Evolutionary conservation across 2,113 vertebrate genomes (phyloP).

Genomic region (Perca schrenkii): DNA sequence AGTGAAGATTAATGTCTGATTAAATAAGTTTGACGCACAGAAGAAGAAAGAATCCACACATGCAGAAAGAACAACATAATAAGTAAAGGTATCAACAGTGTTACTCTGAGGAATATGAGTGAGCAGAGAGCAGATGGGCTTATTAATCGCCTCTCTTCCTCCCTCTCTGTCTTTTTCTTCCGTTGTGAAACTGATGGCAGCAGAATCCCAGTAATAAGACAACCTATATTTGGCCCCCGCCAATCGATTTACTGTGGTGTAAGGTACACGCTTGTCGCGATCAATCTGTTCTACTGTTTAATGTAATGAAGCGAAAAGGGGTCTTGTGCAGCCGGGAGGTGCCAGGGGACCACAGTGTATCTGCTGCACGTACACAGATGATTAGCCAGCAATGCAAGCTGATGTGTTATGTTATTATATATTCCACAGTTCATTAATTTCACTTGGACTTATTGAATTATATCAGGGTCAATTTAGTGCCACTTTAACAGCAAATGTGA

Average conservation of each 20-base stretch:
- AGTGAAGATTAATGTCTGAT: slow-evolving; percentile 31
- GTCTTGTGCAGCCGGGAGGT: slow-evolving; percentile 10
- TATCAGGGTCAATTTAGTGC: slow-evolving; percentile 1
- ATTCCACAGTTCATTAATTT: background rate
- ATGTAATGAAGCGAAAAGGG: slow-evolving; percentile 1
- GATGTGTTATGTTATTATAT: background rate
- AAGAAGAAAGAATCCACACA: slow-evolving; percentile 13
- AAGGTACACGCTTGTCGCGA: slow-evolving; percentile 21
- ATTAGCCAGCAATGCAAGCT: slow-evolving; percentile 15
- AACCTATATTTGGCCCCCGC: slow-evolving; percentile 41
- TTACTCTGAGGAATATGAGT: slow-evolving; percentile 50
- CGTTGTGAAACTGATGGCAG: slow-evolving; percentile 20
- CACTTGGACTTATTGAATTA: background rate
- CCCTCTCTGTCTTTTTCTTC: slow-evolving; percentile 1
- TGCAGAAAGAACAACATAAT: slow-evolving; percentile 28
- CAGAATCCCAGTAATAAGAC: slow-evolving; percentile 30
- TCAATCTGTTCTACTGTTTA: slow-evolving; percentile 39
- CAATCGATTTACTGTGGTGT: slow-evolving; percentile 41
- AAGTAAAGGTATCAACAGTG: slow-evolving; percentile 32
- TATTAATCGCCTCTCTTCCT: slow-evolving; percentile 45
- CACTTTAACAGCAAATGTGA: background rate
- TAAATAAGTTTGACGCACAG: slow-evolving; percentile 31
- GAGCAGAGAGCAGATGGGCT: slow-evolving; percentile 48
- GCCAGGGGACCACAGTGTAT: background rate
- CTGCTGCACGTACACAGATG: background rate